Evolutionary conservation across 2,888 invertebrate species (phyloP), one percentile per base, ranked within the genome.

Genomic region (Argynnis bischoffii): DNA sequence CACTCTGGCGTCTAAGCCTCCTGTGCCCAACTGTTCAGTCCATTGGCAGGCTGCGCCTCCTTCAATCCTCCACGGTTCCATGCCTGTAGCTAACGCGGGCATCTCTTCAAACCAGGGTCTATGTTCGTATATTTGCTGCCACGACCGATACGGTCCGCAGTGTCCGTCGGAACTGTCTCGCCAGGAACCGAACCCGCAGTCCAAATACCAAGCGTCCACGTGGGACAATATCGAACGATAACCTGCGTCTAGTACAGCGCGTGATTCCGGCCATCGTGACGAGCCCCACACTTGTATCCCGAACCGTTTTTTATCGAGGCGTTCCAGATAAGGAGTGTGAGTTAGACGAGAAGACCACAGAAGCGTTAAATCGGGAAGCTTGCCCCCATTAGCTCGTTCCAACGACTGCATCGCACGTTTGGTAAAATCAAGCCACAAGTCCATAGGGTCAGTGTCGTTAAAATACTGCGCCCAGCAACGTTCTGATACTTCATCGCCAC

Each of bases 141-240:
- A 97, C 60, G 96, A 96, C 69, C 96, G 94, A 86, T 97, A 98
- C 11, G 97, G 97, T 21, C 97, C 96, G 83, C 97, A 98, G 76
- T 97, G 96, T 1, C 96, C 97, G 76, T 96, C 96, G 1, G 96
- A 96, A 41, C 95, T 95, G 80, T 96, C 96, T 31, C 97, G 93
- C 97, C 97, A 97, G 73, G 95, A 95, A 0, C 97, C 97, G 83
- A 96, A 97, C 1, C 97, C 97, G 81, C 97, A 97, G 84, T 97
- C 97, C 74, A 97, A 92, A 87, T 97, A 97, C 96, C 97, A 97
- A 5, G 97, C 96, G 83, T 97, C 97, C 65, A 97, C 97, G 86
- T 97, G 97, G 16, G 97, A 97, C 67, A 97, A 87, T 66, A 98
- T 95, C 63, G 97, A 93, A 67, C 95, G 94, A 86, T 95, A 97